These are phyloP conservation scores for Spodoptera frugiperda DNA, from an alignment of 1,140 invertebrate species.

Conservation along the genomic window DNA sequence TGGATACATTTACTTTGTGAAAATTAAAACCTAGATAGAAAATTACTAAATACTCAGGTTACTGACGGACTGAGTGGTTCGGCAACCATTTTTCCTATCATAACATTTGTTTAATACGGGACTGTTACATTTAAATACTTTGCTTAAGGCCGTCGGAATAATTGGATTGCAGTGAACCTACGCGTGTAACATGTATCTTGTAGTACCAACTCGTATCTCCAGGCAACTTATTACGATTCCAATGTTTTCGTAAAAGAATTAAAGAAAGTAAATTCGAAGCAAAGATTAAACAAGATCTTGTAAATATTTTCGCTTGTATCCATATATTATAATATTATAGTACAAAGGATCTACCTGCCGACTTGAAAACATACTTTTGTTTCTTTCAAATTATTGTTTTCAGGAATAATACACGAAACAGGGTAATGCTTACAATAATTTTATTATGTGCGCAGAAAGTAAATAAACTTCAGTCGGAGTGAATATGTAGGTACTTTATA, in stretches of 20 bases:
- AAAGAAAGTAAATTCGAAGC: conserved; percentile 6
- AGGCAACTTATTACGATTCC: conserved; percentile 18
- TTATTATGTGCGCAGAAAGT: too few species aligned
- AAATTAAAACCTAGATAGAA: conserved; percentile 22
- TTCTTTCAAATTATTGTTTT: background rate
- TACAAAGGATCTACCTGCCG: too few species aligned
- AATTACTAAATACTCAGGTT: background rate
- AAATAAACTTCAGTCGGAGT: too few species aligned
- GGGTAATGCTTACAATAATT: too few species aligned
- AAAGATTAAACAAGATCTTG: background rate
- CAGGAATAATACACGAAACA: too few species aligned
- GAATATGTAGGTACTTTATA: too few species aligned
- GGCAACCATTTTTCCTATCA: conserved; percentile 9
- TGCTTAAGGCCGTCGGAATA: conserved; percentile 22
- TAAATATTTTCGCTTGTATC: too few species aligned
- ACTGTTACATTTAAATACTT: conserved; percentile 30
- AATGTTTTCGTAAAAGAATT: conserved; percentile 26
- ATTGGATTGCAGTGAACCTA: conserved; percentile 17
- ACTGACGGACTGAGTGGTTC: background rate
- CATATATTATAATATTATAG: too few species aligned
- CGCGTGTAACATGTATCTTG: background rate
- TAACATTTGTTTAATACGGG: conserved; percentile 30
- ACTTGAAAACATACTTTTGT: background rate
- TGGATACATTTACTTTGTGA: conserved; percentile 5
- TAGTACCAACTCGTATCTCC: background rate